Evolutionary conservation across 2,113 vertebrate genomes (phyloP), one percentile per base, ranked within the genome.

Genomic region (Silurus asotus): DNA sequence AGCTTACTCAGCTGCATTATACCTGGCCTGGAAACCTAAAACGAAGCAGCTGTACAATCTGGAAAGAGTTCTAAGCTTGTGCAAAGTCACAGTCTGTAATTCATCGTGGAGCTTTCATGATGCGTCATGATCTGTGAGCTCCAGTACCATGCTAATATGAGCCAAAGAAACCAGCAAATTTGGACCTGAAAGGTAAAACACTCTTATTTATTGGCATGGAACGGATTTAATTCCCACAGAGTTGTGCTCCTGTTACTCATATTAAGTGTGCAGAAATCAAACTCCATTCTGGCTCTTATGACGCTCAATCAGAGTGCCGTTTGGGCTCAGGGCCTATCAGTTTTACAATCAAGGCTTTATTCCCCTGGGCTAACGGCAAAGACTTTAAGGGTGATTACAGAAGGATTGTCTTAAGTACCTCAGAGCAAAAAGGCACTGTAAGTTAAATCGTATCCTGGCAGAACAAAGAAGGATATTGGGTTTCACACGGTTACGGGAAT

Each of bases 331-430:
- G 85, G 92, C 88, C 90, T 91, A 91, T 93, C 90, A 17, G 81
- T 74, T 83, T 89, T 88, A 92, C 91, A 92, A 81, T 90, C 76
- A 67, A 78, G 67, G 84, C 88, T 89, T 93, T 93, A 91, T 90
- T 85, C 81, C 88, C 69, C 87, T 67, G 69, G 76, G 75, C 76
- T 74, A 84, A 84, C 82, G 48, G 85, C 82, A 76, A 75, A 69
- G 82, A 70, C 85, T 84, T 84, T 82, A 77, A 84, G 82, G 70
- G 82, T 89, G 85, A 89, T 87, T 87, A 89, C 69, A 82, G 88
- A 87, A 79, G 88, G 88, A 87, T 87, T 87, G 88, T 89, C 85
- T 89, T 87, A 84, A 84, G 79, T 84, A 87, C 82, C 85, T 75
- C 85, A 82, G 55, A 87, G 85, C 79, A 82, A 87, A 78, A 84